phyloP scores from a whole-genome alignment of 2,113 vertebrate genomes.

The Ophthalmolycus amberensis region DNA sequence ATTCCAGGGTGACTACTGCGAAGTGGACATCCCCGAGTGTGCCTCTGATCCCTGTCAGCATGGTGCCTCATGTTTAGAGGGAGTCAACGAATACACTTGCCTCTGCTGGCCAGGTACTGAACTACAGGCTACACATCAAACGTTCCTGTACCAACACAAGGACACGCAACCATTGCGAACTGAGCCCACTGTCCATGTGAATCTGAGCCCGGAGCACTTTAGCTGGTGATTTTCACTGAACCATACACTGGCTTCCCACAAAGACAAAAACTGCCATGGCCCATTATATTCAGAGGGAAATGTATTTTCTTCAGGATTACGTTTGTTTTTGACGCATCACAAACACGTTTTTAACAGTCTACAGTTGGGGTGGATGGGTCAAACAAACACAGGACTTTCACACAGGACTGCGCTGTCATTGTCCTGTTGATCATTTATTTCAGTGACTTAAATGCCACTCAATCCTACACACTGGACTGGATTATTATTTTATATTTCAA shows the following conservation, averaged over 20 bases:
- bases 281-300: no score
- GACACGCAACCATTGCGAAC: background rate
- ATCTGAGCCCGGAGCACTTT: background rate
- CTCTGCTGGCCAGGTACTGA: conserved; percentile 91
- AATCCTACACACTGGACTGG: background rate
- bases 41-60: conserved; percentile 90
- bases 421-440: background rate
- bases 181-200: background rate
- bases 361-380: background rate
- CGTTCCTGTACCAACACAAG: background rate
- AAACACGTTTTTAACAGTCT: background rate
- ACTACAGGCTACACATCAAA: background rate
- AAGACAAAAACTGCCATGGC: background rate
- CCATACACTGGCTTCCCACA: background rate
- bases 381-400: background rate
- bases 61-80: conserved; percentile 87
- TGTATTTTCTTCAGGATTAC: background rate
- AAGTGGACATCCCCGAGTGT: conserved; percentile 92
- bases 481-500: no score
- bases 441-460: background rate
- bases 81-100: conserved; percentile 86
- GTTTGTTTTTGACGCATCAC: background rate
- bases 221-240: background rate
- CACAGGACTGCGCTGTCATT: background rate
- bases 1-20: conserved; percentile 88